Conservation (phyloP, 2,113 vertebrate species). For the Gambusia affinis region DNA sequence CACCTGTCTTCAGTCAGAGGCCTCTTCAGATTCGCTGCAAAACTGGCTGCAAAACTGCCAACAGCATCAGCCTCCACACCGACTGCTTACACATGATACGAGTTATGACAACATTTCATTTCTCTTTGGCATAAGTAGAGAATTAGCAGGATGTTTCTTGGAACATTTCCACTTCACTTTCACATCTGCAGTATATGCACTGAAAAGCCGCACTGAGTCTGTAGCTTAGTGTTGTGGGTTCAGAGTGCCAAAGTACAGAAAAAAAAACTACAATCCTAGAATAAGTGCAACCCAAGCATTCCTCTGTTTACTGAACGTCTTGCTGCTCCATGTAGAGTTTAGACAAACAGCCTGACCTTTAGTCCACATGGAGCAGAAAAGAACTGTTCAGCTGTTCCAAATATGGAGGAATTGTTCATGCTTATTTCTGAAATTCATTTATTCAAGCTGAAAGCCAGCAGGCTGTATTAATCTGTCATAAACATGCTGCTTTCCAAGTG, state of each 20-base stretch:
- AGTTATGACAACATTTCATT: no score
- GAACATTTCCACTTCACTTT: background rate
- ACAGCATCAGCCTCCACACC: no score
- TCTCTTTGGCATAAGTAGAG: no score
- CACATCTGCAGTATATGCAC: background rate
- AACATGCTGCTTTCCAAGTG: constrained; percentile 12
- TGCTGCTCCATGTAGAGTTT: background rate
- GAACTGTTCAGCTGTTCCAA: background rate
- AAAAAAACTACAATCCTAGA: background rate
- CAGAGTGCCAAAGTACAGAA: background rate
- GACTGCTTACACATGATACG: no score
- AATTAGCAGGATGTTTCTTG: no score
- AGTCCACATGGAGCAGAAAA: constrained; percentile 31
- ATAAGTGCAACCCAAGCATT: background rate
- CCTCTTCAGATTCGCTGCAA: no score
- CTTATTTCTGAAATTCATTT: constrained; percentile 37
- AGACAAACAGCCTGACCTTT: constrained; percentile 42
- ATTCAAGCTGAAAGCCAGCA: constrained; percentile 20
- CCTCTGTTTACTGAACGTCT: background rate
- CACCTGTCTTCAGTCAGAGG: no score
- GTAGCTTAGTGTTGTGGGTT: background rate
- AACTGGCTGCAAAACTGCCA: no score
- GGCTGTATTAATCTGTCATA: constrained; percentile 1
- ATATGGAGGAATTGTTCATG: background rate
- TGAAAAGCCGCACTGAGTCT: background rate